These are phyloP conservation scores for Monochamus alternatus DNA, from an alignment of 2,888 invertebrate genomes.

Conservation along the genomic window DNA sequence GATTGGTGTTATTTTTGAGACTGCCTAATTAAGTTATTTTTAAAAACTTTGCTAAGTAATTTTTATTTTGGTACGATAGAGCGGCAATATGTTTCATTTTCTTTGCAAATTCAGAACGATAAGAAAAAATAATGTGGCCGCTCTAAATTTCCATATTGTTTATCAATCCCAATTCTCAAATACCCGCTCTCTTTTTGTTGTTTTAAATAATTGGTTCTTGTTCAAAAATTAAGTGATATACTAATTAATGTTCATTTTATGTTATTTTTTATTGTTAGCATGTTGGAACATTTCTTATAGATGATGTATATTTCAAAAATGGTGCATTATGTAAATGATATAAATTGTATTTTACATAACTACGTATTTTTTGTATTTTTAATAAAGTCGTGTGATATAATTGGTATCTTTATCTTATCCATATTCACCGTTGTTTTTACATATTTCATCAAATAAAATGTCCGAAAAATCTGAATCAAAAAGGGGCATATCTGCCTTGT, in stretches of 20 bases:
- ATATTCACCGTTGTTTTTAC: not conserved
- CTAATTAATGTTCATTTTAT: not conserved
- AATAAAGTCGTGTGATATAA: conserved; percentile 36
- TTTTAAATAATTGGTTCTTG: not conserved
- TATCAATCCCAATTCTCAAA: not conserved
- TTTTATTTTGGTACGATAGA: not conserved
- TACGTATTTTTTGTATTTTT: conserved; percentile 40
- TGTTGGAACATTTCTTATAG: not conserved
- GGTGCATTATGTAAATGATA: conserved; percentile 20
- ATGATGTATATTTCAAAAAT: conserved; percentile 2
- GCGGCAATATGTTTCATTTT: too few relatives aligned
- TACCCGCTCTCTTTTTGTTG: not conserved
- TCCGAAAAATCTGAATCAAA: too few relatives aligned
- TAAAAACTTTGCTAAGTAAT: conserved; percentile 22
- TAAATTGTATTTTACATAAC: conserved; percentile 37
- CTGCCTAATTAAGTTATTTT: conserved; percentile 39
- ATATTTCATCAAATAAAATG: too few relatives aligned
- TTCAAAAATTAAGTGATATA: not conserved
- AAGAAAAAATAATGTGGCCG: too few relatives aligned
- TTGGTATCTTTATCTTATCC: not conserved
- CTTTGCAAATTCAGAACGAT: too few relatives aligned
- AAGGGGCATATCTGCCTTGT: too few relatives aligned
- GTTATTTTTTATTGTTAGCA: not conserved
- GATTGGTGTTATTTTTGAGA: conserved; percentile 42
- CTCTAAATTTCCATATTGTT: not conserved